phyloP scores from a whole-genome alignment of 2,113 vertebrate genomes.

The Galemys pyrenaicus region DNA sequence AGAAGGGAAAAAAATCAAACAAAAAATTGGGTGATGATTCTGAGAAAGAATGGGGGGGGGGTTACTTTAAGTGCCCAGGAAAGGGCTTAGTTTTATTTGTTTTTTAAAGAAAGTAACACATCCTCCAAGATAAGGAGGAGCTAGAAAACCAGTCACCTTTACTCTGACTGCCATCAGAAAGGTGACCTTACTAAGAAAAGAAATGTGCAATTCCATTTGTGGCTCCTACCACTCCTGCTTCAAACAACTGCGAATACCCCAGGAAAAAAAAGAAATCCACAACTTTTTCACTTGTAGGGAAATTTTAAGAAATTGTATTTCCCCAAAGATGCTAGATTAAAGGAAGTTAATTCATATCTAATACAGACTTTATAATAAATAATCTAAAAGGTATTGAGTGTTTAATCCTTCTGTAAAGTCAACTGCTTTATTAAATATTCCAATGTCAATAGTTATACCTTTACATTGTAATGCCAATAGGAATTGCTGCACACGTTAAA shows the following conservation, averaged over 20 bases:
- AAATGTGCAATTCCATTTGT: background rate
- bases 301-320: conserved; percentile 22
- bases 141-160: background rate
- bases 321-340: background rate
- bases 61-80: background rate
- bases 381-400: background rate
- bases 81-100: background rate
- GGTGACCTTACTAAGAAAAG: conserved; percentile 29
- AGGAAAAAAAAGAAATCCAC: background rate
- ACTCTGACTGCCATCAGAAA: conserved; percentile 37
- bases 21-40: background rate
- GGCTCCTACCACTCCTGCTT: background rate
- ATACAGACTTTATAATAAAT: conserved; percentile 13
- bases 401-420: background rate
- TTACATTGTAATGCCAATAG: conserved; percentile 24
- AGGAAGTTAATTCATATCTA: conserved; percentile 8
- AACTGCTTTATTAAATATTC: conserved; percentile 26
- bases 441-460: conserved; percentile 1
- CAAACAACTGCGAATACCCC: background rate
- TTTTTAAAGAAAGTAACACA: conserved; percentile 1
- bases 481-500: background rate
- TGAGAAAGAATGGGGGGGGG: background rate
- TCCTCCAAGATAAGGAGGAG: background rate
- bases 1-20: background rate
- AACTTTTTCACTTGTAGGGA: background rate